These are phyloP conservation scores for Pteronotus mesoamericanus DNA, from an alignment of 2,797 vertebrate genomes.

Conservation along the genomic window DNA sequence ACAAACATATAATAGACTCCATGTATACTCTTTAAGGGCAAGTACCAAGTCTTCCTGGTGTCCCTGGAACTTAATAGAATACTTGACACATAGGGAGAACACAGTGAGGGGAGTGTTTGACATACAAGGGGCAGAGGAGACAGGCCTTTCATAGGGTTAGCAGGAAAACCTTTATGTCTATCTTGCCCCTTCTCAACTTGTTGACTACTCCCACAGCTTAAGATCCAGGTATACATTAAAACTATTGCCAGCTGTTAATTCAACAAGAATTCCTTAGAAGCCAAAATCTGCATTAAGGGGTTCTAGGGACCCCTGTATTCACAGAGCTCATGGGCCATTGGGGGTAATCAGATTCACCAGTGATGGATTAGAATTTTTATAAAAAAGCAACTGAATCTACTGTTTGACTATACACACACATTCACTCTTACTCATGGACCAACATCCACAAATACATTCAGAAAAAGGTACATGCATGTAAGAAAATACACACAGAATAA, in stretches of 20 bases:
- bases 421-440: background rate
- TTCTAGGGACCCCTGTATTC: background rate
- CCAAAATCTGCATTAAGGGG: background rate
- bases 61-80: background rate
- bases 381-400: background rate
- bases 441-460: background rate
- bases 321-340: background rate
- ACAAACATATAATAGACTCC: background rate
- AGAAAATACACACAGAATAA: background rate
- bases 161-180: background rate
- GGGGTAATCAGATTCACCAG: background rate
- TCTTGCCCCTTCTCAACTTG: background rate
- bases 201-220: background rate
- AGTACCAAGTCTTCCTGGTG: background rate
- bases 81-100: background rate
- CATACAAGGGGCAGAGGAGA: background rate
- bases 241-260: background rate
- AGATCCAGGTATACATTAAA: background rate
- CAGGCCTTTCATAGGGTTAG: background rate
- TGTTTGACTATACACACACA: background rate
- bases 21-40: background rate
- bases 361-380: background rate
- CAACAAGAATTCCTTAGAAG: background rate
- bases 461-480: background rate
- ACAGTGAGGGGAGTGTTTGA: background rate